Evolutionary conservation across 2,888 invertebrate species (phyloP).

Genomic region (Hecatera dysodea): DNA sequence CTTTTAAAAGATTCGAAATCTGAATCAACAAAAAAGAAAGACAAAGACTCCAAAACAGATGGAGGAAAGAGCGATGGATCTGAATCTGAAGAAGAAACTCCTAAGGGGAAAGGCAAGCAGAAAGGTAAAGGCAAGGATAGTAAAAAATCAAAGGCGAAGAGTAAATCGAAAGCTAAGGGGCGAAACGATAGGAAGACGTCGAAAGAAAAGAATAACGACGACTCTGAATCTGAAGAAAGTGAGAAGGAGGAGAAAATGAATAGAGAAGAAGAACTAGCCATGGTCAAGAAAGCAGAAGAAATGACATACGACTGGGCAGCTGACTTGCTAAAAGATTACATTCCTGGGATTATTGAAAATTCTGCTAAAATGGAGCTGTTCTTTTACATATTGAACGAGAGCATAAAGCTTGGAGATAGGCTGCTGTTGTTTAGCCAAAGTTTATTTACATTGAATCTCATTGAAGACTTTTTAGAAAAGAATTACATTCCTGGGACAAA

Average conservation of each 20-base stretch:
- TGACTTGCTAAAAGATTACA: constrained; percentile 95
- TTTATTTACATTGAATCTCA: constrained; percentile 97
- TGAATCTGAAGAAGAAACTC: constrained; percentile 80
- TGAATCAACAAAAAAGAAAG: constrained; percentile 69
- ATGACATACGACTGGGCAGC: constrained; percentile 97
- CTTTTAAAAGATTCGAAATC: constrained; percentile 66
- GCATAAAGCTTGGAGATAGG: constrained; percentile 96
- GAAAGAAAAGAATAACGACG: constrained; percentile 89
- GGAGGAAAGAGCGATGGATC: constrained; percentile 75
- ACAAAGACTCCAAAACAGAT: constrained; percentile 72
- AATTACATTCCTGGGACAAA: constrained; percentile 93
- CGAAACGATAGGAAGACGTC: constrained; percentile 87
- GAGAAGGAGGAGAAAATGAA: constrained; percentile 91
- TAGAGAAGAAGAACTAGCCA: constrained; percentile 90
- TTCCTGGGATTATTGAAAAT: constrained; percentile 97
- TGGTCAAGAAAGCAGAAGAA: constrained; percentile 94
- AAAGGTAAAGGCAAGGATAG: constrained; percentile 79
- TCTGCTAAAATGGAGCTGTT: constrained; percentile 99
- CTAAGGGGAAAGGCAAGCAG: constrained; percentile 77
- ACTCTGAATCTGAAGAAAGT: constrained; percentile 89
- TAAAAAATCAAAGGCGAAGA: constrained; percentile 81
- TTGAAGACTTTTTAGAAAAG: constrained; percentile 97
- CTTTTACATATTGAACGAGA: constrained; percentile 97
- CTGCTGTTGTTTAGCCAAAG: constrained; percentile 99
- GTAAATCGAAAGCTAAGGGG: constrained; percentile 84